Evolutionary conservation across 2,888 invertebrate species (phyloP).

Genomic region (Lampropteryx suffumata): DNA sequence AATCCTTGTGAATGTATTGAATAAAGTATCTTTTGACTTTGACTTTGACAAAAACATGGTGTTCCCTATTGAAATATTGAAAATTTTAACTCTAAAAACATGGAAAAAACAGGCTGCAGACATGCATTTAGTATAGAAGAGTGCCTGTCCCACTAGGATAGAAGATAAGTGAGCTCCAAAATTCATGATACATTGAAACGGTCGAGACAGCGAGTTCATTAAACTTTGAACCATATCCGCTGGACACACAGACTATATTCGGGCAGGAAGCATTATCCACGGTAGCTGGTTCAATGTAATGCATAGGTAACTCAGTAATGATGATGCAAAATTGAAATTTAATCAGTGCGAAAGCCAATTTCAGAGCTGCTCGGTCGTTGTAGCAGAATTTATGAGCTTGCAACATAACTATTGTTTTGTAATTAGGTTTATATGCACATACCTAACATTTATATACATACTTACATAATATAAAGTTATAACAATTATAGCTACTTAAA

Average conservation of each 20-base stretch:
- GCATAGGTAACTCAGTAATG: conserved; percentile 20
- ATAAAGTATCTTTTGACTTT: too few relatives aligned
- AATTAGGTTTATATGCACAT: conserved; percentile 5
- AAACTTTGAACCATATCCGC: conserved; percentile 6
- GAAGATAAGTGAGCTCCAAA: conserved; percentile 17
- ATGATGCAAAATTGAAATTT: conserved; percentile 27
- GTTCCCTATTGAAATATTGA: too few relatives aligned
- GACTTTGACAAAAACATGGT: too few relatives aligned
- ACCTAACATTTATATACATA: neutral
- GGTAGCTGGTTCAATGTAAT: conserved; percentile 6
- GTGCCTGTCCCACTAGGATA: conserved; percentile 4
- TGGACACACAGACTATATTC: conserved; percentile 8
- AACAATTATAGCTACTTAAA: too few relatives aligned
- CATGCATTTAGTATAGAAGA: neutral
- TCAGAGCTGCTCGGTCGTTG: conserved; percentile 4
- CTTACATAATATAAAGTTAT: too few relatives aligned
- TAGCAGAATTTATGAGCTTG: conserved; percentile 11
- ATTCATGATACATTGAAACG: conserved; percentile 20
- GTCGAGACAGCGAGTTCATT: conserved; percentile 1
- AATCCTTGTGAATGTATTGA: too few relatives aligned
- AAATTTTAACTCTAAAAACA: neutral
- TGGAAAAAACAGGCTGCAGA: neutral
- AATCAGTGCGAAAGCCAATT: conserved; percentile 27
- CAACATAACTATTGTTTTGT: conserved; percentile 14
- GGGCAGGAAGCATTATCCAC: neutral